phyloP scores from a whole-genome alignment of 2,113 vertebrate species.

The Erinaceus europaeus region DNA sequence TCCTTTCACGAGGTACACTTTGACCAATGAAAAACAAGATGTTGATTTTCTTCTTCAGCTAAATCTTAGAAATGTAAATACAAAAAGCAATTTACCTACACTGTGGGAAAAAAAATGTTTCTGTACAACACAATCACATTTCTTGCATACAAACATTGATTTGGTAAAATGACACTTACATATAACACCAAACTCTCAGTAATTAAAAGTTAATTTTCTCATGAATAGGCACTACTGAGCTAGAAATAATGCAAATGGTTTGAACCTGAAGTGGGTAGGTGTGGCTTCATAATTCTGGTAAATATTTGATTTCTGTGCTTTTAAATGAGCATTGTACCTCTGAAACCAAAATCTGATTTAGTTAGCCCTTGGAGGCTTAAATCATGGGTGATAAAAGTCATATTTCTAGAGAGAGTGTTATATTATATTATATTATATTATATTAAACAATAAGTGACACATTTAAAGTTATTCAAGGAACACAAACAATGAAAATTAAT shows the following conservation, averaged over 20 bases:
- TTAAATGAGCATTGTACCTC: background rate
- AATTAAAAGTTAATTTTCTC: background rate
- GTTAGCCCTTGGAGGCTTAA: background rate
- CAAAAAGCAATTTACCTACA: background rate
- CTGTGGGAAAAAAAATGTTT: background rate
- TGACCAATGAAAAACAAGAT: background rate
- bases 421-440: too few species aligned
- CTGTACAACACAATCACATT: background rate
- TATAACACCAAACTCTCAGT: background rate
- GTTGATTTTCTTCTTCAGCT: background rate
- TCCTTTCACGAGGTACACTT: rapidly evolving
- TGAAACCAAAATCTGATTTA: slow-evolving; percentile 14
- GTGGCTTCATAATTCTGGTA: background rate
- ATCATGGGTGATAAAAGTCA: background rate
- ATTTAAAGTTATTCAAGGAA: background rate
- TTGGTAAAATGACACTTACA: background rate
- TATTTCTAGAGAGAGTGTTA: slow-evolving; percentile 19
- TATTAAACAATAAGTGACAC: too few species aligned
- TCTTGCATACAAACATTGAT: background rate
- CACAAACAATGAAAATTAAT: background rate
- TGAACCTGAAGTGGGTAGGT: background rate
- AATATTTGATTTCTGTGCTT: slow-evolving; percentile 7
- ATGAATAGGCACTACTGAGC: background rate
- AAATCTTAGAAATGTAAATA: background rate
- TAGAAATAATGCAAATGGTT: background rate